Conservation (phyloP, 2,113 vertebrate genomes). For the Xyliphius kryptos region DNA sequence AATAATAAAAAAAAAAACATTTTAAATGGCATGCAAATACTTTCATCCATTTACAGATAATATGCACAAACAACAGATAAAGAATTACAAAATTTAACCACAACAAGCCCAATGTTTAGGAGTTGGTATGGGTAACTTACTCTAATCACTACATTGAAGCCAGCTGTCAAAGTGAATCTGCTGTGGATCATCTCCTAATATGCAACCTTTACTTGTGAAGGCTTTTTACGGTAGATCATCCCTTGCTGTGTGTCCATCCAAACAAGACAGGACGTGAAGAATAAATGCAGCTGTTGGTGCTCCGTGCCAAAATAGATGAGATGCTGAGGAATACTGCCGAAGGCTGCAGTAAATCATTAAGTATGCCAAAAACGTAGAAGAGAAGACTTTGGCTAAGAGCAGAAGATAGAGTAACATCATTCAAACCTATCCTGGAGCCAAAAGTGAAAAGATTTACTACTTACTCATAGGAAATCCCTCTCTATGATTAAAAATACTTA, state of each 20-base stretch:
- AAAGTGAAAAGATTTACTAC: not conserved
- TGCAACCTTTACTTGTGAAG: not conserved
- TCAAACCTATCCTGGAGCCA: constrained; percentile 1
- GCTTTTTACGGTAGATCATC: constrained; percentile 3
- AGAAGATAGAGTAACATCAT: not conserved
- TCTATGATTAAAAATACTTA: not conserved
- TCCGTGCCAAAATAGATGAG: constrained; percentile 1
- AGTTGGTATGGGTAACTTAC: too few species aligned
- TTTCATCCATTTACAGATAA: too few species aligned
- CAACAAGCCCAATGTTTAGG: too few species aligned
- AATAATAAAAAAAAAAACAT: too few species aligned
- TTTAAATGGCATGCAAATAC: too few species aligned
- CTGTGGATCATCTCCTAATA: not conserved
- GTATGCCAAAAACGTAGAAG: constrained; percentile 26
- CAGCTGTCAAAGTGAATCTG: not conserved
- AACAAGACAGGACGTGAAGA: not conserved
- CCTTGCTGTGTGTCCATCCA: constrained; percentile 10
- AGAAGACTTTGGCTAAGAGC: not conserved
- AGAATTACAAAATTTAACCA: too few species aligned
- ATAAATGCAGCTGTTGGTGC: not conserved
- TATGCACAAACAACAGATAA: too few species aligned
- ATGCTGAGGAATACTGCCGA: constrained; percentile 7
- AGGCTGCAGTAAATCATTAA: constrained; percentile 19
- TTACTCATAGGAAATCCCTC: not conserved
- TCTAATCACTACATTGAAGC: too few species aligned